These are phyloP conservation scores for Eristalinus aeneus DNA, from an alignment of 2,888 invertebrate genomes.

Conservation along the genomic window DNA sequence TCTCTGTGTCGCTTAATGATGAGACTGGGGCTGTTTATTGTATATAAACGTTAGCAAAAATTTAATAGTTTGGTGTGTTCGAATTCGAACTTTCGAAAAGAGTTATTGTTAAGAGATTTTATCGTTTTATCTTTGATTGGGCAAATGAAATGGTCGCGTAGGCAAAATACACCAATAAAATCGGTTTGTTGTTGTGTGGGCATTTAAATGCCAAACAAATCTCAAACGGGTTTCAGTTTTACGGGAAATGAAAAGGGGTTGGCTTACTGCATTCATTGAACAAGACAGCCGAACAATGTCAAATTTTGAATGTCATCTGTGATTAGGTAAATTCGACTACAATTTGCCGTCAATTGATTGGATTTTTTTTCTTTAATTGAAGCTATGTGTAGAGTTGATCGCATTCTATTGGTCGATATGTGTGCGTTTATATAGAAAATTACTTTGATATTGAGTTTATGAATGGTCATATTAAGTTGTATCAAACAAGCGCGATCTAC, in stretches of 20 bases:
- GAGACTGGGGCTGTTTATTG: not conserved
- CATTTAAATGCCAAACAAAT: slow-evolving; percentile 34
- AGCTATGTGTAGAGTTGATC: not conserved
- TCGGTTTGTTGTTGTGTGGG: not conserved
- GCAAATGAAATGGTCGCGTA: not conserved
- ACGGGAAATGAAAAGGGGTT: not conserved
- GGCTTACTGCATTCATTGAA: not conserved
- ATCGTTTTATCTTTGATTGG: not conserved
- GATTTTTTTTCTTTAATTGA: not conserved
- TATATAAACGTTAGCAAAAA: not conserved
- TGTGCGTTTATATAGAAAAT: not conserved
- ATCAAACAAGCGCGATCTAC: not conserved
- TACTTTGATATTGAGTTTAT: not conserved
- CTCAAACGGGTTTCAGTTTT: slow-evolving; percentile 24
- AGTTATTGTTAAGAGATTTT: slow-evolving; percentile 12
- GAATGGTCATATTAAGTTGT: not conserved
- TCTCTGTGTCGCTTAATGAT: slow-evolving; percentile 15
- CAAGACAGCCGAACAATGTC: not conserved
- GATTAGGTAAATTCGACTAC: not conserved
- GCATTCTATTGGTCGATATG: not conserved
- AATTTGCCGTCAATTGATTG: not conserved
- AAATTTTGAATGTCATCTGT: not conserved
- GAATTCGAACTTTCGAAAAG: not conserved
- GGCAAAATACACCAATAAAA: slow-evolving; percentile 2
- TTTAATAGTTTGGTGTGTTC: not conserved